Percentiles rank a stretch among this genome's conserved stretches.
phyloP scores from a whole-genome alignment of 1,140 invertebrate species.

The Drosophila albomicans region DNA sequence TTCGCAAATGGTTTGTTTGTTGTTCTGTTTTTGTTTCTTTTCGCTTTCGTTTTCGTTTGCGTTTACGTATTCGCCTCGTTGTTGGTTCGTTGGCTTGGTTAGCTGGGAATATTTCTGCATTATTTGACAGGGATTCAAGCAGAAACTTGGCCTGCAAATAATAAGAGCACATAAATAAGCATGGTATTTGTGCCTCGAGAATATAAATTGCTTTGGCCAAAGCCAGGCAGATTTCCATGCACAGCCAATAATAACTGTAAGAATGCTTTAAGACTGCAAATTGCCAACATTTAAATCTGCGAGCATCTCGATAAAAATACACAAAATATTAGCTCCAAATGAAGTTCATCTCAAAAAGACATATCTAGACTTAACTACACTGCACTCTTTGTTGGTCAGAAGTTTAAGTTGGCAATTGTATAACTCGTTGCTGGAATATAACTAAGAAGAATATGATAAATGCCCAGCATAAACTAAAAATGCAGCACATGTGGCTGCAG shows the following conservation, averaged over 20 bases:
- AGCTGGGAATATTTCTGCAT: conserved; percentile 68
- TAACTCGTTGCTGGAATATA: conserved; percentile 1
- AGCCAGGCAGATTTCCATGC: conserved; percentile 13
- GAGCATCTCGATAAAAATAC: neutral
- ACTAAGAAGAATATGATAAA: conserved; percentile 61
- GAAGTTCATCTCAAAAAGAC: too few species aligned
- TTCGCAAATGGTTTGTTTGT: conserved; percentile 39
- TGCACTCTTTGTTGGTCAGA: too few species aligned
- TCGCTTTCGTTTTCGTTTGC: neutral
- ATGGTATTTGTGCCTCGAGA: conserved; percentile 44
- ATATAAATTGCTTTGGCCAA: conserved; percentile 47
- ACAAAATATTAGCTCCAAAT: neutral
- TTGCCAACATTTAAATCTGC: conserved; percentile 15
- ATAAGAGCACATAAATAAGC: conserved; percentile 56
- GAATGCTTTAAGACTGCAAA: conserved; percentile 23
- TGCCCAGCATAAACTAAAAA: conserved; percentile 51
- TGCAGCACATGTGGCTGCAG: conserved; percentile 61
- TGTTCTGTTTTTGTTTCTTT: conserved; percentile 20
- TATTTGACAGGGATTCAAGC: conserved; percentile 71
- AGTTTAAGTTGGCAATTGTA: neutral
- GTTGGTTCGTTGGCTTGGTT: conserved; percentile 29
- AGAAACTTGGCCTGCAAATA: conserved; percentile 52
- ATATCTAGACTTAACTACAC: too few species aligned
- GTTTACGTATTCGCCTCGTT: conserved; percentile 17
- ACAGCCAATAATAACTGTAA: conserved; percentile 32